phyloP scores from a whole-genome alignment of 2,113 vertebrate genomes.

The Acanthisitta chloris region DNA sequence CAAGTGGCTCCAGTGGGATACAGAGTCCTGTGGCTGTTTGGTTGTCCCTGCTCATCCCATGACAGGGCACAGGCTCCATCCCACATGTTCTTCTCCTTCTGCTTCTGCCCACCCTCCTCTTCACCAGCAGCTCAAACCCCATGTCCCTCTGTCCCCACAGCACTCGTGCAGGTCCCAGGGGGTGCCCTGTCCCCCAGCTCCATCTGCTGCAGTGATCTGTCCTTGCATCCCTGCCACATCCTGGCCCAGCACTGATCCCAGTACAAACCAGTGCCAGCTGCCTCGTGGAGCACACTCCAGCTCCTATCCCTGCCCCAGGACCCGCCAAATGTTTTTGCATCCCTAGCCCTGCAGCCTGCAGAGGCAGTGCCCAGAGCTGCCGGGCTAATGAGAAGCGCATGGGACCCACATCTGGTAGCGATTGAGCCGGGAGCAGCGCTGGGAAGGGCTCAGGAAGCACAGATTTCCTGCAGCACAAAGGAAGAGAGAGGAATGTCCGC shows the following conservation, averaged over 20 bases:
- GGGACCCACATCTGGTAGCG: conserved; percentile 90
- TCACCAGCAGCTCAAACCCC: background rate
- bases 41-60: background rate
- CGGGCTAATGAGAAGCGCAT: conserved; percentile 78
- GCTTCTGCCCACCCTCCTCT: background rate
- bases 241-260: background rate
- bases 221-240: background rate
- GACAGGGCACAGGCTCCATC: background rate
- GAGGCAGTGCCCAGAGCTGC: conserved; percentile 72
- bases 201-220: accelerated
- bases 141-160: background rate
- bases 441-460: conserved; percentile 85
- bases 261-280: accelerated
- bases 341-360: conserved; percentile 68
- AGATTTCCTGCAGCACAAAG: conserved; percentile 91
- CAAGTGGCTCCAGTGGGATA: accelerated
- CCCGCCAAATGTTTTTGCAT: conserved; percentile 40
- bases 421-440: conserved; percentile 83
- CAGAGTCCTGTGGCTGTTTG: background rate
- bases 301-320: conserved; percentile 61
- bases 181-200: background rate
- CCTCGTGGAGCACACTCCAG: background rate
- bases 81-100: background rate
- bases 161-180: accelerated
- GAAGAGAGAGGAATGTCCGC: conserved; percentile 73